A percentile compares a stretch with the other conserved stretches of the same genome.
These are phyloP conservation scores for Venusia cambrica DNA, from an alignment of 2,888 invertebrate genomes.

Conservation along the genomic window DNA sequence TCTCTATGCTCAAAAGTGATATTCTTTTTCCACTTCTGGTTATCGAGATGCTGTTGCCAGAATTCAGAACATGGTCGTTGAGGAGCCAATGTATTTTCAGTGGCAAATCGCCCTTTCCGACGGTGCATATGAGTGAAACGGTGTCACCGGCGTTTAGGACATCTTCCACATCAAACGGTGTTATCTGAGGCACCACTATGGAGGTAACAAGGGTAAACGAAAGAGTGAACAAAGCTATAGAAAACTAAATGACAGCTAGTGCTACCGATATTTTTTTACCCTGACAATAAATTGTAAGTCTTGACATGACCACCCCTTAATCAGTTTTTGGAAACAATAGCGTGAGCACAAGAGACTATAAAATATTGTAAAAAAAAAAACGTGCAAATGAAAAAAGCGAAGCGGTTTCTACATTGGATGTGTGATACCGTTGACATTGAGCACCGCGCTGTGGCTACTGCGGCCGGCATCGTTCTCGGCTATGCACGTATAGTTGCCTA, in stretches of 20 bases:
- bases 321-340: too few relatives aligned
- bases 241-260: too few relatives aligned
- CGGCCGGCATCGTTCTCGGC: constrained; percentile 85
- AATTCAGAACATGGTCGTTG: constrained; percentile 75
- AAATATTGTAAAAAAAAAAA: constrained; percentile 31
- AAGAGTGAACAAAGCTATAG: too few relatives aligned
- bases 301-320: too few relatives aligned
- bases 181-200: constrained; percentile 79
- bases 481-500: constrained; percentile 83
- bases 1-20: constrained; percentile 77
- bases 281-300: too few relatives aligned
- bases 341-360: constrained; percentile 25
- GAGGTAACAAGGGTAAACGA: constrained; percentile 14
- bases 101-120: constrained; percentile 86
- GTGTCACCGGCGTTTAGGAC: constrained; percentile 87
- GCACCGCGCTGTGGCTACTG: constrained; percentile 82
- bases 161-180: constrained; percentile 86
- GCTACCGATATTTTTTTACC: too few relatives aligned
- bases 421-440: constrained; percentile 85
- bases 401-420: constrained; percentile 35
- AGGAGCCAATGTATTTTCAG: constrained; percentile 86
- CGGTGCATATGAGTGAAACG: constrained; percentile 84
- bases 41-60: constrained; percentile 35
- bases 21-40: constrained; percentile 52
- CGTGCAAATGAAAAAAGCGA: constrained; percentile 37